These are phyloP conservation scores for Lagopus leucura DNA, from an alignment of 2,113 vertebrate species.

Conservation along the genomic window DNA sequence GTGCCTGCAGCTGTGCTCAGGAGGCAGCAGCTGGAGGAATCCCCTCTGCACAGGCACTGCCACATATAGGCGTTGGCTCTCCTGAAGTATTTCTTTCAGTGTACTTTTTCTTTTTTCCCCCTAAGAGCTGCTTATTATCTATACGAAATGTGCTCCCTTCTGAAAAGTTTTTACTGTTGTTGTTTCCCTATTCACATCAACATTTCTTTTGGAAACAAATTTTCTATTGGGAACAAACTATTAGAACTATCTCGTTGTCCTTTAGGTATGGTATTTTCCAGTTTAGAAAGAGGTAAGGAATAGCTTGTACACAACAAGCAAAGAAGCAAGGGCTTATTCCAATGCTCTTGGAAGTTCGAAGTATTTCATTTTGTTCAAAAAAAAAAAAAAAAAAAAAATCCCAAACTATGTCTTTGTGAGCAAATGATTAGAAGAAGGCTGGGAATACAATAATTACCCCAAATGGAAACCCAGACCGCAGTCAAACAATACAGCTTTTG, in stretches of 20 bases:
- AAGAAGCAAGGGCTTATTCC: not conserved
- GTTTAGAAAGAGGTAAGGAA: constrained; percentile 9
- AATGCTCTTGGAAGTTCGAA: constrained; percentile 10
- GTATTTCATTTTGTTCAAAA: constrained; percentile 55
- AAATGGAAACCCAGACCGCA: constrained; percentile 62
- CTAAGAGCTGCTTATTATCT: not conserved
- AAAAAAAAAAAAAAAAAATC: not conserved
- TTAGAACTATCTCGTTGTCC: fast-evolving
- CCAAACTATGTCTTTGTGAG: constrained; percentile 18
- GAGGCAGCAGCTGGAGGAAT: constrained; percentile 13
- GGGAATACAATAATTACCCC: constrained; percentile 68
- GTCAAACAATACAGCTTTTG: constrained; percentile 69
- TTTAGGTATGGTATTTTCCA: constrained; percentile 16
- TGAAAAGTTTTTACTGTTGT: not conserved
- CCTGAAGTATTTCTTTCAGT: not conserved
- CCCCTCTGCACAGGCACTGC: not conserved
- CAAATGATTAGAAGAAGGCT: constrained; percentile 70
- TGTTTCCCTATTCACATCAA: not conserved
- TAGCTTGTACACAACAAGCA: constrained; percentile 1
- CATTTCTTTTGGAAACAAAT: not conserved
- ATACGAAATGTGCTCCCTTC: not conserved
- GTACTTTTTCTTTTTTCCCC: not conserved
- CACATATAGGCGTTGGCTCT: fast-evolving
- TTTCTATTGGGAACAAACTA: not conserved
- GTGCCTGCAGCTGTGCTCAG: not conserved